A percentile compares a stretch with the other conserved stretches of the same genome.
Evolutionary conservation across 2,888 invertebrate genomes (phyloP).

Genomic region (Stegophylla sp.): DNA sequence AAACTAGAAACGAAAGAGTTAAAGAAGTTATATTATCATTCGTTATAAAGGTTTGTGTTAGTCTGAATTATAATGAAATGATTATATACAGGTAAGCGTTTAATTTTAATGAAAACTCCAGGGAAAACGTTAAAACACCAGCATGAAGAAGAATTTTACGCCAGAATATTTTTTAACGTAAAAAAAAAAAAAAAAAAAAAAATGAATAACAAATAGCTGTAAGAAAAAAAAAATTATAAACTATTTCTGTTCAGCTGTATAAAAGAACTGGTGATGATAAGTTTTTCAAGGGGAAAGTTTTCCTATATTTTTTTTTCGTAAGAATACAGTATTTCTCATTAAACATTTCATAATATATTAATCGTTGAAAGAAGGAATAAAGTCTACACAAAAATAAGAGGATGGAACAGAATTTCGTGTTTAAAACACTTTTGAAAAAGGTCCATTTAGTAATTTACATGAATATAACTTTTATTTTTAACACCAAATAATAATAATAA

Average conservation of each 20-base stretch:
- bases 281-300: slow-evolving; percentile 10
- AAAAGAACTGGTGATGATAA: slow-evolving; percentile 20
- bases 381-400: background rate
- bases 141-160: background rate
- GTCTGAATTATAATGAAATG: too few relatives aligned
- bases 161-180: slow-evolving; percentile 24
- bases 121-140: background rate
- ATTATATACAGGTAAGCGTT: background rate
- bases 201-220: background rate
- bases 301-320: slow-evolving; percentile 25
- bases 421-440: slow-evolving; percentile 33
- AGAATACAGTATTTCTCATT: slow-evolving; percentile 46
- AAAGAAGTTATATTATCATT: background rate
- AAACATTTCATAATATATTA: slow-evolving; percentile 44
- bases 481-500: slow-evolving; percentile 35
- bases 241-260: slow-evolving; percentile 7
- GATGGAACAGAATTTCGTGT: background rate
- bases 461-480: slow-evolving; percentile 12
- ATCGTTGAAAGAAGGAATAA: background rate
- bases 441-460: slow-evolving; percentile 41
- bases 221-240: slow-evolving; percentile 22
- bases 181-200: too few relatives aligned
- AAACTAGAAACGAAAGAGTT: too few relatives aligned
- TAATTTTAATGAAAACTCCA: background rate
- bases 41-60: background rate